These are phyloP conservation scores for Pemphredon lugubris DNA, from an alignment of 2,888 invertebrate genomes.

Conservation along the genomic window DNA sequence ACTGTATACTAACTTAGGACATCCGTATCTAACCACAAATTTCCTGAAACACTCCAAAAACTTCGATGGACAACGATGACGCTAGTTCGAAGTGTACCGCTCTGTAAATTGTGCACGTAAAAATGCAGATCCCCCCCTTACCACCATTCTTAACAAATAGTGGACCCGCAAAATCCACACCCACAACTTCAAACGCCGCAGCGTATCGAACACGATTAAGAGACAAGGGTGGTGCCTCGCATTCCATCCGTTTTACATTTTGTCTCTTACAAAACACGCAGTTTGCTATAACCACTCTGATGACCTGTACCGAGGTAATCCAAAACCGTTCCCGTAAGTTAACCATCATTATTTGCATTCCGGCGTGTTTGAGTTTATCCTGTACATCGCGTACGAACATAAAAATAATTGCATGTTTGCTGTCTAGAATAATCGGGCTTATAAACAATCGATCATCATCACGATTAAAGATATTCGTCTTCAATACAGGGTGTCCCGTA, in stretches of 20 bases:
- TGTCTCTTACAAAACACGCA: slow-evolving; percentile 17
- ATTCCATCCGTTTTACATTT: background rate
- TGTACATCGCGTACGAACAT: background rate
- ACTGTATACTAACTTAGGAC: too few species aligned
- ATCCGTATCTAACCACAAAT: too few species aligned
- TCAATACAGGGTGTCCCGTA: too few species aligned
- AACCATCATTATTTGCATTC: background rate
- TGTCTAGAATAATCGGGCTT: slow-evolving; percentile 14
- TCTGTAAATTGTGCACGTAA: too few species aligned
- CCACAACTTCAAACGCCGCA: too few species aligned
- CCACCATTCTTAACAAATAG: too few species aligned
- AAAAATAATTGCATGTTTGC: background rate
- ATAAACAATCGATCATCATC: background rate
- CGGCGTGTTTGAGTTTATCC: slow-evolving; percentile 1
- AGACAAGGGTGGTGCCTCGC: slow-evolving; percentile 11
- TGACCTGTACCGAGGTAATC: slow-evolving; percentile 7
- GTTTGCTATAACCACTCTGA: background rate
- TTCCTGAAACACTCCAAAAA: too few species aligned
- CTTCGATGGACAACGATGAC: too few species aligned
- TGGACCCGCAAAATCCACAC: too few species aligned
- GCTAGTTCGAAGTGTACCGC: too few species aligned
- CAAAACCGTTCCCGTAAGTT: slow-evolving; percentile 25
- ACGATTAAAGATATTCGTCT: slow-evolving; percentile 23
- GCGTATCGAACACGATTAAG: too few species aligned
- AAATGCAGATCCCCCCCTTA: too few species aligned